These are phyloP conservation scores for Acanthurus leucopareius DNA, from an alignment of 2,797 vertebrate genomes.

Conservation along the genomic window DNA sequence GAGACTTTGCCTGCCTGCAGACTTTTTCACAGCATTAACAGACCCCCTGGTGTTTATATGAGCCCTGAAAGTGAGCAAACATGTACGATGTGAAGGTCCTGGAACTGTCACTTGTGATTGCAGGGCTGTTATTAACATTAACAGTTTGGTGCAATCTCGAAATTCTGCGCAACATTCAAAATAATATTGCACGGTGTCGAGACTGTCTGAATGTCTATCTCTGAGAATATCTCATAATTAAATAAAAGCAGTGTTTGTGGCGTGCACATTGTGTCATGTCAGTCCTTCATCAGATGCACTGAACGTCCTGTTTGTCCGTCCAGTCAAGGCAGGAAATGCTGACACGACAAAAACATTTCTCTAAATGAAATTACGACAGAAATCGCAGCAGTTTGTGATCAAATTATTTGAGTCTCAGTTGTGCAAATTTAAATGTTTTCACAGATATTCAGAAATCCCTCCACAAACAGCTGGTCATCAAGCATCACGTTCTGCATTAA, in stretches of 20 bases:
- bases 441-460: conserved; percentile 28
- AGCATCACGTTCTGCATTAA: not conserved
- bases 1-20: not conserved
- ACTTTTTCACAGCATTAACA: too few species aligned
- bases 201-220: too few species aligned
- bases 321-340: not conserved
- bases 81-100: not conserved
- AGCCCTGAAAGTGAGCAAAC: not conserved
- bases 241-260: too few species aligned
- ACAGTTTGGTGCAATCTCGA: too few species aligned
- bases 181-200: too few species aligned
- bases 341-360: not conserved
- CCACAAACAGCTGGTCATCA: conserved; percentile 25
- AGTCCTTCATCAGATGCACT: not conserved
- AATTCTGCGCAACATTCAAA: too few species aligned
- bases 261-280: not conserved
- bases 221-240: too few species aligned
- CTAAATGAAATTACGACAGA: conserved; percentile 19
- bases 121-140: not conserved
- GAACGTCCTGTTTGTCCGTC: accelerated
- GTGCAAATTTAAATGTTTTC: conserved; percentile 27
- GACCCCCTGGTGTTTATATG: not conserved
- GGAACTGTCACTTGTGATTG: not conserved
- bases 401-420: conserved; percentile 15
- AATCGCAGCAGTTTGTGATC: conserved; percentile 4